Percentiles rank a stretch among this genome's conserved stretches.
Evolutionary conservation across 1,140 invertebrate genomes (phyloP).

Genomic region (Drosophila persimilis): DNA sequence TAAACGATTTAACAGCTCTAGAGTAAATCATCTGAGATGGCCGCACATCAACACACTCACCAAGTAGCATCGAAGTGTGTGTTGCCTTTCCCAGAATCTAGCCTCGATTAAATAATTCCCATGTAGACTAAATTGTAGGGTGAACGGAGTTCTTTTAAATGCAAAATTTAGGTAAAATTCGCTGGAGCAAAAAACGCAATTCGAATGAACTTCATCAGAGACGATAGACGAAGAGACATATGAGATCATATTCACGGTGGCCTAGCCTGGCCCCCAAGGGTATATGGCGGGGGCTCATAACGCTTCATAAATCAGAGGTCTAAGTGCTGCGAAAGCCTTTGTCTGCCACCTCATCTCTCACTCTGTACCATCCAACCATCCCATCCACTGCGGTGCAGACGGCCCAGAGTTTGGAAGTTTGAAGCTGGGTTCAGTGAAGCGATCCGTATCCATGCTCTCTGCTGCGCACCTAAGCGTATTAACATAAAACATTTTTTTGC

Average conservation of each 20-base stretch:
- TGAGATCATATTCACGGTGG: slow-evolving; percentile 86
- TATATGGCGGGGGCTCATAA: slow-evolving; percentile 14
- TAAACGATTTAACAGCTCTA: not conserved
- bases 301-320: slow-evolving; percentile 61
- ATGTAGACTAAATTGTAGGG: slow-evolving; percentile 13
- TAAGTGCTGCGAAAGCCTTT: slow-evolving; percentile 71
- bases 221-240: slow-evolving; percentile 83
- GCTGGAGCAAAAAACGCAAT: not conserved
- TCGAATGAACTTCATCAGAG: slow-evolving; percentile 27
- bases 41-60: not conserved
- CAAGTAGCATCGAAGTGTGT: slow-evolving; percentile 10
- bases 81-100: slow-evolving; percentile 25
- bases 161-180: slow-evolving; percentile 4
- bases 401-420: slow-evolving; percentile 16
- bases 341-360: slow-evolving; percentile 19
- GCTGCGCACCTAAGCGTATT: slow-evolving; percentile 37
- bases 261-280: slow-evolving; percentile 56
- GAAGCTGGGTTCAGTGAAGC: slow-evolving; percentile 40
- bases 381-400: slow-evolving; percentile 15
- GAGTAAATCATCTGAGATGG: slow-evolving; percentile 14
- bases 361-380: not conserved
- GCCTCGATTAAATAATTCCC: slow-evolving; percentile 42
- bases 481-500: slow-evolving; percentile 41
- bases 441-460: slow-evolving; percentile 19
- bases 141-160: slow-evolving; percentile 9